Evolutionary conservation across 2,888 invertebrate species (phyloP), one percentile per base, ranked within the genome.

Genomic region (Chelonus formosanus): DNA sequence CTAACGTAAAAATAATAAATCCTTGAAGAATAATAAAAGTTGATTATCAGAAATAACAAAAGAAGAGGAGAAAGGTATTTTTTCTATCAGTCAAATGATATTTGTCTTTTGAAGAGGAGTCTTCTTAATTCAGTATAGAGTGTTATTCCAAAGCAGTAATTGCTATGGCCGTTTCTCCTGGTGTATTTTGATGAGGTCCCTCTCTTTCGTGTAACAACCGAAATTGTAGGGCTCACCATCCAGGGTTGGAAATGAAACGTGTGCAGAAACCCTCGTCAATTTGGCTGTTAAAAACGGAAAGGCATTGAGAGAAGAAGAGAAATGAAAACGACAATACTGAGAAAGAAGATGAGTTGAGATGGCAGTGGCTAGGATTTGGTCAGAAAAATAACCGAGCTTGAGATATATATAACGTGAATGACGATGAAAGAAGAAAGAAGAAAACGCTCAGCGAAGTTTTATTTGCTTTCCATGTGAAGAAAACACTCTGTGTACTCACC

Each of bases 251-350:
- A 55, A 55, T 8, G 55, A n/a, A 53, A 35, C 40, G 55, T 55
- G 55, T 55, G 43, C 40, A 55, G 55, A 40, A 55, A 55, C 55
- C 55, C 55, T 55, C 55, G 55, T 55, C 55, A 55, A 55, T 55
- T 55, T 36, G 4, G 43, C 55, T 10, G 10, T 35, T 40, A 36
- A 40, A 55, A 55, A n/a, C 36, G 36, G 20, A 40, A 40, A 40
- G 43, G 34, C 20, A 43, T 20, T 6, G 40, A 5, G 20, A 20
- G 36, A 40, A 10, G 7, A 10, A 35, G 8, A 53, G 32, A 32
- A 34, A 34, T 35, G n/a, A 34, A 35, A 53, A 53, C 6, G 8
- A 53, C 6, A 53, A 40, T 40, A 40, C 40, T 6, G 40, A 40
- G 40, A 40, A 40, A 6, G 35, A 53, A 35, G 53, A 34, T 32